Evolutionary conservation across 2,113 vertebrate species (phyloP).

Genomic region (Embiotoca jacksoni): DNA sequence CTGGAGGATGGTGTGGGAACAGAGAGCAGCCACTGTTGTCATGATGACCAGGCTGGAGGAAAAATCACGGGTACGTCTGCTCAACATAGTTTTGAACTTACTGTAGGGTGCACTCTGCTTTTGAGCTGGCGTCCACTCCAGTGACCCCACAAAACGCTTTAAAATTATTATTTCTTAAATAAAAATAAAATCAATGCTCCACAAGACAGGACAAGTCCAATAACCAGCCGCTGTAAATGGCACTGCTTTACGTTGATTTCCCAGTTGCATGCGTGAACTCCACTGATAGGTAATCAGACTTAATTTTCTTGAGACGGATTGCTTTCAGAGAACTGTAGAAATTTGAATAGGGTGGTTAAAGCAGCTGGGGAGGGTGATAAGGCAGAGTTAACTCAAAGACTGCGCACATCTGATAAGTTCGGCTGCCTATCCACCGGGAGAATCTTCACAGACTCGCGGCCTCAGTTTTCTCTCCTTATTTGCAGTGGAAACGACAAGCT

Average conservation of each 20-base stretch:
- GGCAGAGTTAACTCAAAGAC: constrained; percentile 43
- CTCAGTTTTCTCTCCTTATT: constrained; percentile 47
- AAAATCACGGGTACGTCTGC: constrained; percentile 91
- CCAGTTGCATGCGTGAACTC: constrained; percentile 30
- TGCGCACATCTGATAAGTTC: constrained; percentile 48
- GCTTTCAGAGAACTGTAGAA: constrained; percentile 31
- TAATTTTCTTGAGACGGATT: constrained; percentile 45
- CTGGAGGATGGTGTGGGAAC: constrained; percentile 99
- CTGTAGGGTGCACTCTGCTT: background rate
- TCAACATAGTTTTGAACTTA: background rate
- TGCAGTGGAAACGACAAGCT: constrained; percentile 44
- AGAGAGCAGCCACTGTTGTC: constrained; percentile 95
- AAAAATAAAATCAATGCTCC: constrained; percentile 30
- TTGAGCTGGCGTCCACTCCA: background rate
- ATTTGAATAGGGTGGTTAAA: constrained; percentile 10
- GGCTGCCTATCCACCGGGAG: constrained; percentile 26
- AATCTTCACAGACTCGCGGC: constrained; percentile 11
- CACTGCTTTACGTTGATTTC: constrained; percentile 45
- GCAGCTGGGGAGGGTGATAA: constrained; percentile 21
- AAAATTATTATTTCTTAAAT: constrained; percentile 23
- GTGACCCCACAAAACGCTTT: background rate
- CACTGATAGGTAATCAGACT: constrained; percentile 43
- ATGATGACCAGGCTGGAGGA: constrained; percentile 99
- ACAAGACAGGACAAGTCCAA: constrained; percentile 4
- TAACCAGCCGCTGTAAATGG: constrained; percentile 30